These are phyloP conservation scores for Helicoverpa zea DNA, from an alignment of 1,140 invertebrate genomes.

Conservation along the genomic window DNA sequence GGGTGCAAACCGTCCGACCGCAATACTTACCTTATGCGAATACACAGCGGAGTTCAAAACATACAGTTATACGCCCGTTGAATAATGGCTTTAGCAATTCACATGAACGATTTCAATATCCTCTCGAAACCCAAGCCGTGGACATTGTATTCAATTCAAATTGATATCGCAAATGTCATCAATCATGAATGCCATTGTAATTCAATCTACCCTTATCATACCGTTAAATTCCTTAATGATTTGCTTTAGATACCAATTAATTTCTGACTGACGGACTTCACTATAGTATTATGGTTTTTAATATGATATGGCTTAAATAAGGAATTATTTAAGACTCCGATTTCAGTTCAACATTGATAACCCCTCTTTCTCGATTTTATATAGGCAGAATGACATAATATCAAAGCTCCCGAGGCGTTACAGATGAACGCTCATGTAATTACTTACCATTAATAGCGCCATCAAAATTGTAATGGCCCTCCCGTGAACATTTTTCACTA, in stretches of 20 bases:
- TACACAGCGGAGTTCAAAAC: background rate
- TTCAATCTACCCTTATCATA: conserved; percentile 44
- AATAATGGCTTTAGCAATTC: conserved; percentile 29
- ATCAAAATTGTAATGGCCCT: conserved; percentile 36
- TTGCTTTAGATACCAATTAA: background rate
- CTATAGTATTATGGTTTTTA: background rate
- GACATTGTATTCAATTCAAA: conserved; percentile 46
- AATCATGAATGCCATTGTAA: conserved; percentile 46
- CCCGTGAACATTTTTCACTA: conserved; percentile 34
- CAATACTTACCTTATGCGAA: background rate
- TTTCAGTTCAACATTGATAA: background rate
- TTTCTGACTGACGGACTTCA: conserved; percentile 6
- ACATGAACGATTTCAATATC: conserved; percentile 32
- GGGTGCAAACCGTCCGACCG: conserved; percentile 24
- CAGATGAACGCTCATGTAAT: conserved; percentile 39
- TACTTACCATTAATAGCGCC: conserved; percentile 28
- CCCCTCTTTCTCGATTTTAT: background rate
- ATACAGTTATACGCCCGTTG: background rate
- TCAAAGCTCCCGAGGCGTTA: conserved; percentile 20
- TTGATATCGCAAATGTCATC: conserved; percentile 47
- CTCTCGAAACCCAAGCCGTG: conserved; percentile 9
- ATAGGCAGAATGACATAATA: conserved; percentile 12
- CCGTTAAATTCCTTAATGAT: conserved; percentile 28
- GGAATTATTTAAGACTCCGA: background rate
- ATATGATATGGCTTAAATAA: background rate